Evolutionary conservation across 2,797 vertebrate genomes (phyloP).

Genomic region (Enteromius trimaculatus): DNA sequence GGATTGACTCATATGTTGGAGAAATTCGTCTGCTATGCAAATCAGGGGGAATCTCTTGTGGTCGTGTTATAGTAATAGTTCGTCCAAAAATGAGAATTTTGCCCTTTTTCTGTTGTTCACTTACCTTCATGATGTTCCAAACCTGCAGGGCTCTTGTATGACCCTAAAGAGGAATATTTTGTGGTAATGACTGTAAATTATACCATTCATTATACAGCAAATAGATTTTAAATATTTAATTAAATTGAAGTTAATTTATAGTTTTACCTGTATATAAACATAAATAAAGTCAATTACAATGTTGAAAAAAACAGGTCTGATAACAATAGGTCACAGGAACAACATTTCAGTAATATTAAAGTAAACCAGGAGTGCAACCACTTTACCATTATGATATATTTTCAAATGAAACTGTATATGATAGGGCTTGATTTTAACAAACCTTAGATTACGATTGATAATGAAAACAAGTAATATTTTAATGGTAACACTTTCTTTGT

Average conservation of each 20-base stretch:
- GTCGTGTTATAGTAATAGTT: neutral
- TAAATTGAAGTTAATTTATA: neutral
- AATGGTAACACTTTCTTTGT: no score
- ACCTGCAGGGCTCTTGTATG: neutral
- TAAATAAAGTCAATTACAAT: neutral
- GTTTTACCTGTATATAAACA: neutral
- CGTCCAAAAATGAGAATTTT: neutral
- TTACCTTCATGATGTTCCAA: neutral
- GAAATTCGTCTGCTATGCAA: constrained; percentile 21
- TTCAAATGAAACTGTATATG: neutral
- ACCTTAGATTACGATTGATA: no score
- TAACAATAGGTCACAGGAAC: neutral
- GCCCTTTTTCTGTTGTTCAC: neutral
- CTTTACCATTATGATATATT: neutral
- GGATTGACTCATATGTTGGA: constrained; percentile 39
- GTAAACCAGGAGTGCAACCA: neutral
- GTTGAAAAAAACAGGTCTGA: neutral
- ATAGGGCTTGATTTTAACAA: no score
- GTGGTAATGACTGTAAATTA: neutral
- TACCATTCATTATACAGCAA: neutral
- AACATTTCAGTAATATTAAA: neutral
- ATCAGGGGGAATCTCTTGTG: neutral
- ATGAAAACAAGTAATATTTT: no score
- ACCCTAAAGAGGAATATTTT: neutral
- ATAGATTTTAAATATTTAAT: neutral